Base-by-base conservation (phyloP, 2,113 vertebrate species). In the Corydoras maculifer region DNA sequence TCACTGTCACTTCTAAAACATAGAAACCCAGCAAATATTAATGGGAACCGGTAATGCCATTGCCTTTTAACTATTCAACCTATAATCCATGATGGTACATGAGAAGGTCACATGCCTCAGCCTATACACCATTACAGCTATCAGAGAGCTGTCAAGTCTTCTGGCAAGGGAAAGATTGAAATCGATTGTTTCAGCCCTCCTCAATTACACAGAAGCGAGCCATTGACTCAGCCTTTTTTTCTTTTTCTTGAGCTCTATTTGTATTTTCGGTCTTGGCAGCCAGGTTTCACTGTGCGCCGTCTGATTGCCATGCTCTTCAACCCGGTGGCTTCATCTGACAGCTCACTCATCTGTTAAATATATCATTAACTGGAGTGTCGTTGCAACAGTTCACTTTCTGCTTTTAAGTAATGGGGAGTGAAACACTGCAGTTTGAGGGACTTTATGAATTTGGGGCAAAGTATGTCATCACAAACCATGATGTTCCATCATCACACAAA, bases 101-200 rank as follows among this genome's bases (percentile, higher is more conserved):
- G 61, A 43, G 11, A 74, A 65, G 70, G 57, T 69, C 48, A 65
- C 35, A 15, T 62, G 49, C 25, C 31, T 53, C 25, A 9, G 14
- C 31, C n/a, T n/a, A 15, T 15, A 13, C 53, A 18, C 59, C 65
- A 57, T 62, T 57, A 50, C 29, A 62, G 55, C 57, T 51, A 67
- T 68, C 73, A 69, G 65, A 66, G 49, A 48, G 65, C 66, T 53
- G 60, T 62, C 62, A 31, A 64, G 31, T 5, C 64, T 7, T 55
- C 63, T 14, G 54, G 53, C 31, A 5, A 4, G 63, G 68, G 53
- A 59, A 69, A 69, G 63, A 82, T 80, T 80, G 80, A 75, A 80
- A 82, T 82, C 78, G 78, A 82, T 78, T 67, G 58, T 67, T 73
- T 78, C 72, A 74, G 75, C 74, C 66, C 67, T 65, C 14, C 74